phyloP scores from a whole-genome alignment of 2,797 vertebrate genomes.

The Characodon lateralis region DNA sequence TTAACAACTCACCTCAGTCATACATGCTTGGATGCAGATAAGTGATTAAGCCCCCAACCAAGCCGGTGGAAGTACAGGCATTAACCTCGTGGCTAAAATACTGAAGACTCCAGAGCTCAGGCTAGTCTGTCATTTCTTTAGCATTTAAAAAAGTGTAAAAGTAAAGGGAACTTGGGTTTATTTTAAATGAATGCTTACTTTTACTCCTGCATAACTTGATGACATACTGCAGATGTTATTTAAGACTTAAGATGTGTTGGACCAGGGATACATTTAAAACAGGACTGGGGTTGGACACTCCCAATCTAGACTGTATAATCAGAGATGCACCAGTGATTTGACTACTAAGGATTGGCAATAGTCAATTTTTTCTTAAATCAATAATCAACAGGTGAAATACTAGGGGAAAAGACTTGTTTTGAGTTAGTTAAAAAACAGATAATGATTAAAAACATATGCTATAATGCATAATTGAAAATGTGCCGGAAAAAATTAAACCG shows the following conservation, averaged over 20 bases:
- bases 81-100: conserved; percentile 21
- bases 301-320: no score
- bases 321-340: not conserved
- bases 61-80: conserved; percentile 17
- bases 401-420: not conserved
- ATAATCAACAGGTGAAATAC: not conserved
- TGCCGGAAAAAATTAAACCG: not conserved
- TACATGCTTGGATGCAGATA: conserved; percentile 6
- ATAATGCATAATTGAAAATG: not conserved
- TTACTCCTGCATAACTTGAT: not conserved
- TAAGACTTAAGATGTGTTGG: not conserved
- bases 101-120: not conserved
- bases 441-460: not conserved
- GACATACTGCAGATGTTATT: not conserved
- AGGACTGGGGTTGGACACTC: no score
- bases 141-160: not conserved
- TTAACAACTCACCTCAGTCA: conserved; percentile 8
- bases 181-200: not conserved
- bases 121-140: not conserved
- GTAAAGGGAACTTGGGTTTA: not conserved
- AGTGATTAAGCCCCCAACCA: not conserved
- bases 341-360: not conserved
- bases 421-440: not conserved
- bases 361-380: not conserved
- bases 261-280: not conserved